Evolutionary conservation across 1,140 invertebrate genomes (phyloP), one percentile per base, ranked within the genome.

Genomic region (Drosophila bocki): DNA sequence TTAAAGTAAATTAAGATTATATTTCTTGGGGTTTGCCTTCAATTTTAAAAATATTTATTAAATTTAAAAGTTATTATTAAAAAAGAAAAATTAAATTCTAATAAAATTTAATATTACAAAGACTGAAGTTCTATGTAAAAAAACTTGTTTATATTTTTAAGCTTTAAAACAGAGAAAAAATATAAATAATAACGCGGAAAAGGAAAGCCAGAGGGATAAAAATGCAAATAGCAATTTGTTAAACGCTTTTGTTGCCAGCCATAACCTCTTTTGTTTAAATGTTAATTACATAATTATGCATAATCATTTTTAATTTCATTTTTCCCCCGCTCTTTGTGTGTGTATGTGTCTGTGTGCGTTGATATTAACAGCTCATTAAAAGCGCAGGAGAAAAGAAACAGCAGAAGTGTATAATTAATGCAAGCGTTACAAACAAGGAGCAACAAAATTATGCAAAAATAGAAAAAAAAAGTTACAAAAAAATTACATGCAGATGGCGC

Each of bases 251-350:
- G 80, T 82, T 87, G 78, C 61, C 69, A 72, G 78, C 75, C 78
- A 76, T 84, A 91, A 81, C 83, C 80, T 91, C 78, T 64, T 82
- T 91, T 91, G 77, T 90, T 91, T 91, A 87, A 87, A 87, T 91
- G 90, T 92, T 92, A 91, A 91, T 91, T 91, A 91, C 80, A 92
- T 91, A 91, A 92, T 92, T 92, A 91, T 91, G 90, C 91, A 91
- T 78, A 87, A 91, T 91, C 81, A 82, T 80, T 72, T 83, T 70
- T 72, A 77, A 77, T 81, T 68, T 60, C 68, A 77, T 72, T 72
- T 61, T 56, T 53, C 26, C 12, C 12, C 41, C 41, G 35, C 33
- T 53, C 19, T 45, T 42, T 59, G 60, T 58, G 19, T 41, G 44
- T 12, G 44, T 19, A 17, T 60, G 56, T 58, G 45, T 71, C 33